phyloP scores from a whole-genome alignment of 2,888 invertebrate species.

The Rotaria sp. region DNA sequence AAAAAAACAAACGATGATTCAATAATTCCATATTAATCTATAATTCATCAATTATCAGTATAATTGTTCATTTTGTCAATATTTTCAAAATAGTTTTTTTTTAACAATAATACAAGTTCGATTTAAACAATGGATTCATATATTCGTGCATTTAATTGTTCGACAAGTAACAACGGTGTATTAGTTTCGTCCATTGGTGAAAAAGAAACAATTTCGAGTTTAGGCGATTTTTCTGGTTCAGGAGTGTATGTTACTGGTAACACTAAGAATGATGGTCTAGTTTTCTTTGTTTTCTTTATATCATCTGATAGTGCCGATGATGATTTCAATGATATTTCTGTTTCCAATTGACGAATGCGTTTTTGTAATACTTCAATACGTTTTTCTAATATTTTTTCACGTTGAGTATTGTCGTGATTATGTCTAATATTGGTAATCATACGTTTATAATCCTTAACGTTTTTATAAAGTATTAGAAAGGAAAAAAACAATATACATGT shows the following conservation, averaged over 20 bases:
- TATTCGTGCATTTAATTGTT: neutral
- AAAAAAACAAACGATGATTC: too few relatives aligned
- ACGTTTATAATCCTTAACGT: neutral
- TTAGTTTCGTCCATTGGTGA: neutral
- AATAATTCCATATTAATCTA: too few relatives aligned
- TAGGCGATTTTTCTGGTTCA: neutral
- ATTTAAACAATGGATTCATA: neutral
- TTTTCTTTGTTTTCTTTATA: too few relatives aligned
- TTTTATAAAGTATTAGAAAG: neutral
- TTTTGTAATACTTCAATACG: neutral
- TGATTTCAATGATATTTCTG: neutral
- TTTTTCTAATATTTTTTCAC: neutral
- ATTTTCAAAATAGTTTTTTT: too few relatives aligned
- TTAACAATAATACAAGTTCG: neutral
- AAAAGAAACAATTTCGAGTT: neutral
- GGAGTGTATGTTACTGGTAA: neutral
- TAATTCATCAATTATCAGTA: too few relatives aligned
- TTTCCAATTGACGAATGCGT: neutral
- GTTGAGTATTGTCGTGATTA: neutral
- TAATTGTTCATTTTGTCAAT: too few relatives aligned
- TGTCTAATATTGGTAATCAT: neutral
- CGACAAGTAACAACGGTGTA: neutral
- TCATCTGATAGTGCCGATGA: neutral
- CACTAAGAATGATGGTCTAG: neutral
- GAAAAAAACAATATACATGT: neutral